A percentile compares a stretch with the other conserved stretches of the same genome.
Conservation (phyloP, 2,113 vertebrate species). For the Panurus biarmicus region DNA sequence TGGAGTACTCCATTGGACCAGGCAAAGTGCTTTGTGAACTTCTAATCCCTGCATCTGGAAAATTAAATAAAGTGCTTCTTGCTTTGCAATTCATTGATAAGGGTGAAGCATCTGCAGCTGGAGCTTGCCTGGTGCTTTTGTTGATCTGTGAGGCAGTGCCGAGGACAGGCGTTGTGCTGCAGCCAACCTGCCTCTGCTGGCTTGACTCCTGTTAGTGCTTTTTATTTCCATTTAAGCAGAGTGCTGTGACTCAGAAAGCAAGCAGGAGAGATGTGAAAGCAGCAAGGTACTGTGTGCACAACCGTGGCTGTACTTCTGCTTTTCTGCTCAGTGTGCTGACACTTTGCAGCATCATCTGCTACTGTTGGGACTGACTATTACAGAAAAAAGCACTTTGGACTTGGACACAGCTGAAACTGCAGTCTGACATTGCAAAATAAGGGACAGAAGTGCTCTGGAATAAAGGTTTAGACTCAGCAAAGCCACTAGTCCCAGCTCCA, state of each 20-base stretch:
- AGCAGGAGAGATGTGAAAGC: neutral
- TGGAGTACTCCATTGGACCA: neutral
- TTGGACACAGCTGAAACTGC: neutral
- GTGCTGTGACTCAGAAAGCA: neutral
- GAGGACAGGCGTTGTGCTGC: fast-evolving
- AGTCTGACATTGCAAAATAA: neutral
- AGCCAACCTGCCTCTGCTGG: neutral
- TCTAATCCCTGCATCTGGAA: neutral
- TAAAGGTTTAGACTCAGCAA: neutral
- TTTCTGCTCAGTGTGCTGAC: neutral
- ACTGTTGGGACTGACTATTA: fast-evolving
- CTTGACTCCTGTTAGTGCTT: neutral
- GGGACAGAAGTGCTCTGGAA: neutral
- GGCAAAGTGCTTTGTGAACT: neutral
- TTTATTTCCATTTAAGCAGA: neutral
- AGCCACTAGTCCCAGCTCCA: neutral
- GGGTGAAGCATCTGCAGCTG: neutral
- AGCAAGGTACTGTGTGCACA: neutral
- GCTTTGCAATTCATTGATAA: neutral
- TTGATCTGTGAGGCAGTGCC: neutral
- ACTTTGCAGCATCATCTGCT: neutral
- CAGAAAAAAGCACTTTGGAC: neutral
- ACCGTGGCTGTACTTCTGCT: neutral
- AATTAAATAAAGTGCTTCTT: neutral
- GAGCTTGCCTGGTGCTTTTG: neutral